Evolutionary conservation across 2,797 vertebrate genomes (phyloP).

Genomic region (Halcyon leucocephala): DNA sequence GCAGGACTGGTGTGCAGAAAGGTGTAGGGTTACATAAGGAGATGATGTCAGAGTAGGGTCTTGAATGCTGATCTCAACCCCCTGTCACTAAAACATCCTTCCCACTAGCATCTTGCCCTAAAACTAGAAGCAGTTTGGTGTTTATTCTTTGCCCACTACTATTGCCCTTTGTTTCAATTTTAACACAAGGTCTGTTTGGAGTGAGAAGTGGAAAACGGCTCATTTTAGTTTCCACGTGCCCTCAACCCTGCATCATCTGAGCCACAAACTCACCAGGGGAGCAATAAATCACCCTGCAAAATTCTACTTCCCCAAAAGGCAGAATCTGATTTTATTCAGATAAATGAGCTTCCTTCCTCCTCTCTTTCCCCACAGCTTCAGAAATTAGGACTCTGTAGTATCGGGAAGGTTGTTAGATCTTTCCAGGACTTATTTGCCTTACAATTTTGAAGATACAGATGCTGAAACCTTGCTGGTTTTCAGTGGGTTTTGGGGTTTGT

Average conservation of each 20-base stretch:
- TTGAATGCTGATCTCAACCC: background rate
- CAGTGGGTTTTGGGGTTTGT: background rate
- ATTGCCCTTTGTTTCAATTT: background rate
- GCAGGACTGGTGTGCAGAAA: background rate
- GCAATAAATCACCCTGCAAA: background rate
- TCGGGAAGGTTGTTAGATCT: background rate
- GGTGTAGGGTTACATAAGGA: background rate
- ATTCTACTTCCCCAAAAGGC: background rate
- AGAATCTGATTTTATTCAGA: background rate
- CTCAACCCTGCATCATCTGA: background rate
- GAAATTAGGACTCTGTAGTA: background rate
- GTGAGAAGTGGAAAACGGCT: background rate
- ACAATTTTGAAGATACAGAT: background rate
- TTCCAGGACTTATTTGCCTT: background rate
- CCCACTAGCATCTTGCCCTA: background rate
- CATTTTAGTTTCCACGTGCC: background rate
- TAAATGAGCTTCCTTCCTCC: background rate
- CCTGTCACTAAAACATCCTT: background rate
- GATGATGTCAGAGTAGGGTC: background rate
- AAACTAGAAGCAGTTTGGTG: background rate
- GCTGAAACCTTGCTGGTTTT: background rate
- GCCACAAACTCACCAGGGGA: background rate
- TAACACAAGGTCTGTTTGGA: background rate
- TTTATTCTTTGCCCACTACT: background rate
- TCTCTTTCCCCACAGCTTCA: background rate